Conservation (phyloP, 2,113 vertebrate genomes). For the Sturnira hondurensis region DNA sequence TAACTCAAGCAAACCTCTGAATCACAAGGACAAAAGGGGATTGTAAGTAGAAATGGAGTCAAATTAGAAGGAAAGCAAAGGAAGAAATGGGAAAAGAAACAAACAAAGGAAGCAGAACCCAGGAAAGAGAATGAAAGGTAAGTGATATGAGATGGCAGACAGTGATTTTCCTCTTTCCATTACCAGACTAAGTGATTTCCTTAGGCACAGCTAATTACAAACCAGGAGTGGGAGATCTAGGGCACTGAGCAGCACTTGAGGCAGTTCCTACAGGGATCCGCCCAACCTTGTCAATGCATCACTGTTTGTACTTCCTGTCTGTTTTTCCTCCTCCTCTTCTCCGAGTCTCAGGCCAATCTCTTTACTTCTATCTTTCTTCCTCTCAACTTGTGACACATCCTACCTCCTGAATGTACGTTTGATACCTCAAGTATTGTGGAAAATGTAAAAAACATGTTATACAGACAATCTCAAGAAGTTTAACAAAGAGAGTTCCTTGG, state of each 20-base stretch:
- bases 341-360: background rate
- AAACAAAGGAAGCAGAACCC: constrained; percentile 4
- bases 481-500: background rate
- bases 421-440: background rate
- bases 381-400: background rate
- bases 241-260: fast-evolving
- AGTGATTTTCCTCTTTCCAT: constrained; percentile 7
- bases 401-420: background rate
- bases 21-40: constrained; percentile 18
- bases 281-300: fast-evolving
- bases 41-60: constrained; percentile 9
- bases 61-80: background rate
- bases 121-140: background rate
- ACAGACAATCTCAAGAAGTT: background rate
- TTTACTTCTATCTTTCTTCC: background rate
- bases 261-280: background rate
- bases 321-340: no score
- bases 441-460: background rate
- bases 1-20: background rate
- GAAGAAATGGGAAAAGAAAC: constrained; percentile 34
- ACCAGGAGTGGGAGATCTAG: background rate
- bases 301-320: no score
- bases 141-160: fast-evolving
- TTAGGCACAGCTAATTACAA: constrained; percentile 59
- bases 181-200: background rate